Evolutionary conservation across 2,797 vertebrate species (phyloP).

Genomic region (Pachyuromys duprasi): DNA sequence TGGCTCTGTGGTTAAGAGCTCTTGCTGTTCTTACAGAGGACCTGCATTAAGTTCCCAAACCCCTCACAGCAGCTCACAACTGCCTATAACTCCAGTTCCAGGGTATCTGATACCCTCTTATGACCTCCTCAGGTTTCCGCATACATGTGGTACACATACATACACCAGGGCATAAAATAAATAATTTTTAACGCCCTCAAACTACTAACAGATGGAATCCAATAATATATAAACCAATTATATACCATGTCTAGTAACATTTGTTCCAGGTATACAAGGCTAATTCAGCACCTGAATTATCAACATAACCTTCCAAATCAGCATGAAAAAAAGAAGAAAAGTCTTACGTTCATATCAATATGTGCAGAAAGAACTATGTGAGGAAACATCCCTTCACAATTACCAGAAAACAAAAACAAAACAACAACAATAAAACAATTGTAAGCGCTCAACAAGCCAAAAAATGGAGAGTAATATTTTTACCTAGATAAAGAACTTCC

Average conservation of each 20-base stretch:
- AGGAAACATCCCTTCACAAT: not conserved
- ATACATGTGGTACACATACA: not conserved
- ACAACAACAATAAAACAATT: not conserved
- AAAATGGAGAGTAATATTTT: not conserved
- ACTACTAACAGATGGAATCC: slow-evolving; percentile 36
- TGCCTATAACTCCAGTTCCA: too few species aligned
- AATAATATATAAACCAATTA: slow-evolving; percentile 28
- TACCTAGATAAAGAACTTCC: slow-evolving; percentile 7
- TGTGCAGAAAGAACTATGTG: not conserved
- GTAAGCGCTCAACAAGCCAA: not conserved
- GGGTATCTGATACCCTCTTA: too few species aligned
- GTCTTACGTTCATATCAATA: not conserved
- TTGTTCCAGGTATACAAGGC: not conserved
- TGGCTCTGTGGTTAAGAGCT: not conserved
- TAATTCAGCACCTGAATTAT: slow-evolving; percentile 43
- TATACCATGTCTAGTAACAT: not conserved
- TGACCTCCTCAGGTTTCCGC: not conserved
- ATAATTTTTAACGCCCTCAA: slow-evolving; percentile 11
- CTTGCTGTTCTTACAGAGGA: not conserved
- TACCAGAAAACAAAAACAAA: not conserved
- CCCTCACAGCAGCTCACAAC: not conserved
- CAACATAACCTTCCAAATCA: not conserved
- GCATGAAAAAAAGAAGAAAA: slow-evolving; percentile 2
- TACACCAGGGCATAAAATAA: not conserved
- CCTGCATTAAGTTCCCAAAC: not conserved